Evolutionary conservation across 2,888 invertebrate genomes (phyloP).

Genomic region (Elgonia sp.): DNA sequence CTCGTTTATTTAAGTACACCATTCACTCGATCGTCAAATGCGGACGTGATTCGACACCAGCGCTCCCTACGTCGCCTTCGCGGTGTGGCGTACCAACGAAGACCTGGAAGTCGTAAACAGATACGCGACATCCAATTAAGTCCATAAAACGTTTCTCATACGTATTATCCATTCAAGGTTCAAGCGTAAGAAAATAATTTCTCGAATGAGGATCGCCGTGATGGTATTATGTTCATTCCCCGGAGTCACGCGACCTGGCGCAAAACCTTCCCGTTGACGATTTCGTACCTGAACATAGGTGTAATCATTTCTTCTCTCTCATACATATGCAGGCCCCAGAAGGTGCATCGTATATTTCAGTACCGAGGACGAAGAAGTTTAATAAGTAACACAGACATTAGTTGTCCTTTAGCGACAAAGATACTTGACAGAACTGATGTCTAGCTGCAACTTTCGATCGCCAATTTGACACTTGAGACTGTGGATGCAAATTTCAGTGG

Average conservation of each 20-base stretch:
- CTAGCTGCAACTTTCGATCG: no score
- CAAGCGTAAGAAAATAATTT: slow-evolving; percentile 75
- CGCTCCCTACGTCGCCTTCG: slow-evolving; percentile 57
- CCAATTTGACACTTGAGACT: no score
- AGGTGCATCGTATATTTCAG: background rate
- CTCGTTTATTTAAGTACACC: slow-evolving; percentile 66
- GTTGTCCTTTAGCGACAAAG: no score
- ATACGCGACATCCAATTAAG: slow-evolving; percentile 68
- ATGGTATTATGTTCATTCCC: slow-evolving; percentile 39
- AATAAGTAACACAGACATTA: no score
- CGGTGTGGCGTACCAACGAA: slow-evolving; percentile 47
- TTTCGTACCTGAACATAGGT: background rate
- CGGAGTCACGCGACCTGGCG: slow-evolving; percentile 64
- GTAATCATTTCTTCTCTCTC: background rate
- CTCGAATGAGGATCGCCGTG: slow-evolving; percentile 65
- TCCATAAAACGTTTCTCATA: slow-evolving; percentile 66
- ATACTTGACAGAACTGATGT: no score
- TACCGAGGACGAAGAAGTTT: slow-evolving; percentile 1
- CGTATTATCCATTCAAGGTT: slow-evolving; percentile 71
- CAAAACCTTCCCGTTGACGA: slow-evolving; percentile 24
- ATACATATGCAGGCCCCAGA: background rate
- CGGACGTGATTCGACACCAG: slow-evolving; percentile 47
- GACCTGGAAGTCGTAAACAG: slow-evolving; percentile 48
- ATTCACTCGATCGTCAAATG: slow-evolving; percentile 21
- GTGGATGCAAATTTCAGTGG: no score